These are phyloP conservation scores for Drosophila yakuba DNA, from an alignment of 1,140 invertebrate species.

Conservation along the genomic window DNA sequence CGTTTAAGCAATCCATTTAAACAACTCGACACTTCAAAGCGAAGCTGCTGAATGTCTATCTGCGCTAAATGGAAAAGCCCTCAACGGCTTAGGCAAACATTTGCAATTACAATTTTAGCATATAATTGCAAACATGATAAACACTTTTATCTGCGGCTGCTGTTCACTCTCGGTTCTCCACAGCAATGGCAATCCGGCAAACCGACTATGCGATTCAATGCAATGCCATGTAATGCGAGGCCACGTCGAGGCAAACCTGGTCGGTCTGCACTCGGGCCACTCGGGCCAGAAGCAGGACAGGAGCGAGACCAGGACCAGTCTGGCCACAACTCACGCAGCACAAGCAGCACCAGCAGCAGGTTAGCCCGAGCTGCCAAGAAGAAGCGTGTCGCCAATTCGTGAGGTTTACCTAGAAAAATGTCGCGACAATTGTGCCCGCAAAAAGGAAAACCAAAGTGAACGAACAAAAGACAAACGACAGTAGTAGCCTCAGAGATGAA, in stretches of 20 bases:
- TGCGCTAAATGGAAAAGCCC: constrained; percentile 68
- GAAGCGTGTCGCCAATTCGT: constrained; percentile 85
- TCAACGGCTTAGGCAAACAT: constrained; percentile 77
- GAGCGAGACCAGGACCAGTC: constrained; percentile 14
- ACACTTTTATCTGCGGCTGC: constrained; percentile 75
- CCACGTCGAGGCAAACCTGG: constrained; percentile 16
- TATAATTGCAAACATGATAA: constrained; percentile 84
- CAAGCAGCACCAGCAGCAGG: constrained; percentile 52
- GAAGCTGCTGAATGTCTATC: constrained; percentile 60
- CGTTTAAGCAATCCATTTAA: constrained; percentile 83
- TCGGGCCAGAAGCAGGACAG: background rate
- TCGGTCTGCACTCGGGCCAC: constrained; percentile 16
- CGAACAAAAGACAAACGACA: constrained; percentile 42
- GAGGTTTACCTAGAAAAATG: constrained; percentile 85
- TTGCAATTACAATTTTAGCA: constrained; percentile 84
- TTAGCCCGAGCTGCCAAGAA: constrained; percentile 67
- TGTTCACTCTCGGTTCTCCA: constrained; percentile 17
- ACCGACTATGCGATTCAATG: constrained; percentile 35
- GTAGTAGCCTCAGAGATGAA: constrained; percentile 18
- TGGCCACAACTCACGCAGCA: constrained; percentile 65
- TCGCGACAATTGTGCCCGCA: constrained; percentile 75
- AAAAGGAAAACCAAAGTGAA: constrained; percentile 38
- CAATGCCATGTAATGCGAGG: constrained; percentile 16
- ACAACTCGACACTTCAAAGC: constrained; percentile 80
- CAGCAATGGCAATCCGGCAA: constrained; percentile 10